Conservation (phyloP, 2,113 vertebrate genomes). For the Ceyx margarethae region DNA sequence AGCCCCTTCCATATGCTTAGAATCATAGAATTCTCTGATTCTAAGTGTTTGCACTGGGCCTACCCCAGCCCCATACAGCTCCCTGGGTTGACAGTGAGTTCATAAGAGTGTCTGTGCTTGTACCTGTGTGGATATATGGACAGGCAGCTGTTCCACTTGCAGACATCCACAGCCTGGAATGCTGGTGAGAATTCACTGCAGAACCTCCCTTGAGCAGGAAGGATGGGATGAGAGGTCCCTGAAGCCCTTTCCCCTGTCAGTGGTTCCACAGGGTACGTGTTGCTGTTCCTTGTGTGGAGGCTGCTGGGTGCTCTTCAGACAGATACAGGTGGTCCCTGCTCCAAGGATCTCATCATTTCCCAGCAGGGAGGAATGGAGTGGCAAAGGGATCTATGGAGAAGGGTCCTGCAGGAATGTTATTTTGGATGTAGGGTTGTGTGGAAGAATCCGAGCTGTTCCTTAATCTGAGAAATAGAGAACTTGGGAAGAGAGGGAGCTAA, state of each 20-base stretch:
- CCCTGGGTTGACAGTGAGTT: background rate
- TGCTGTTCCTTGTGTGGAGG: background rate
- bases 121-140: background rate
- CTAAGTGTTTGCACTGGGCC: background rate
- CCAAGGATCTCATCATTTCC: background rate
- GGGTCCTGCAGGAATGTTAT: background rate
- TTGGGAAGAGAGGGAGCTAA: background rate
- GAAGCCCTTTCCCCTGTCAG: background rate
- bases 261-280: accelerated
- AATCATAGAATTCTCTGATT: too few species aligned
- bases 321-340: background rate
- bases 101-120: background rate
- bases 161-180: background rate
- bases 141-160: accelerated
- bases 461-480: background rate
- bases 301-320: background rate
- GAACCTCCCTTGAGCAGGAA: background rate
- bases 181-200: background rate
- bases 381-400: background rate
- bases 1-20: too few species aligned
- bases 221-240: background rate
- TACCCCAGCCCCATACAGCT: background rate
- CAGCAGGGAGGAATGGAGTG: background rate
- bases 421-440: background rate
- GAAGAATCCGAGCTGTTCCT: background rate